These are phyloP conservation scores for Mormoops blainvillei DNA, from an alignment of 2,113 vertebrate species.

Conservation along the genomic window DNA sequence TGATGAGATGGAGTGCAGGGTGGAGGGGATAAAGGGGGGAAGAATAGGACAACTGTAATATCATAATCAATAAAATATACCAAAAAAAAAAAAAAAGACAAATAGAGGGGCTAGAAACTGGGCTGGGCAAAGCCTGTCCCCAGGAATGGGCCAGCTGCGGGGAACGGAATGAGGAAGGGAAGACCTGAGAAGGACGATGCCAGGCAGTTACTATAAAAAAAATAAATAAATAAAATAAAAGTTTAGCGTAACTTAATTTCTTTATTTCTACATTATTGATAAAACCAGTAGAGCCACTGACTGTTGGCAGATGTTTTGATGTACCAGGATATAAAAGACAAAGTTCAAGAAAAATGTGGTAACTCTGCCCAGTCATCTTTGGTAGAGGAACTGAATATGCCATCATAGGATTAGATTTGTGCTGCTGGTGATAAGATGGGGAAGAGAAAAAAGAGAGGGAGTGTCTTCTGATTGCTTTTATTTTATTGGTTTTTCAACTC, in stretches of 20 bases:
- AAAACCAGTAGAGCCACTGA: neutral
- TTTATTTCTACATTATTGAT: neutral
- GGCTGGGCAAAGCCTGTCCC: neutral
- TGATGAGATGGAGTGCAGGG: too few species aligned
- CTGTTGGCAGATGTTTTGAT: neutral
- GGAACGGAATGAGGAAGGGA: neutral
- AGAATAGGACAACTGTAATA: too few species aligned
- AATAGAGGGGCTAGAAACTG: neutral
- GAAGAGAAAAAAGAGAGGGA: neutral
- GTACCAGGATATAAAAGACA: neutral
- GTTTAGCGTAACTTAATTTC: neutral
- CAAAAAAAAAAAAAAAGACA: too few species aligned
- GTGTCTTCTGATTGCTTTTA: neutral
- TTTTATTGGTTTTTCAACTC: neutral
- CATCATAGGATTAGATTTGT: neutral
- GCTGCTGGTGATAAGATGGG: neutral
- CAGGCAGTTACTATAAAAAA: neutral
- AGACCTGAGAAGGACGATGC: neutral
- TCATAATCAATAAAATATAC: too few species aligned
- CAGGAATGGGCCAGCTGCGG: neutral
- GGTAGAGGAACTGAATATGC: neutral
- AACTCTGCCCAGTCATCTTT: neutral
- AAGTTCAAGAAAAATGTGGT: neutral
- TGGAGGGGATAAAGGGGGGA: too few species aligned
- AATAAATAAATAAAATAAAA: too few species aligned